Percentiles rank a stretch among this genome's conserved stretches.
phyloP scores from a whole-genome alignment of 2,113 vertebrate genomes.

The Corvus hawaiiensis region DNA sequence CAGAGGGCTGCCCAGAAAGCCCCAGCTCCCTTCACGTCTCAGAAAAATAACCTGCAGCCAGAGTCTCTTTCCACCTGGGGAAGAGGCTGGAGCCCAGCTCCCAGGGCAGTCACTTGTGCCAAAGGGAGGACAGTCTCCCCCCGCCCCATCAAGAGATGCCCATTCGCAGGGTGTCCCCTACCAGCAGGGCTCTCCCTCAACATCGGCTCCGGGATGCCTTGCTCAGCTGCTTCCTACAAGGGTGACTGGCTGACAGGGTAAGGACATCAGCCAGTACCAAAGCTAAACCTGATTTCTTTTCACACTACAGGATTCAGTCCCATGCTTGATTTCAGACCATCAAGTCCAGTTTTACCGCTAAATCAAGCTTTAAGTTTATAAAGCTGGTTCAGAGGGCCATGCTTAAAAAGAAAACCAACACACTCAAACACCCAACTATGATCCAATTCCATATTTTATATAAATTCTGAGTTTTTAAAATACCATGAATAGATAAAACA shows the following conservation, averaged over 20 bases:
- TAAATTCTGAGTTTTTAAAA: neutral
- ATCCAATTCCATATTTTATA: neutral
- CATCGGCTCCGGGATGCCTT: neutral
- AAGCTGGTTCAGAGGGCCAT: neutral
- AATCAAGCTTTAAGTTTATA: neutral
- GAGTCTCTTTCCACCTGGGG: neutral
- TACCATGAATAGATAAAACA: neutral
- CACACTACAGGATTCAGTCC: neutral
- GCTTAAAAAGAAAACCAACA: neutral
- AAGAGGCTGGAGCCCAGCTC: neutral
- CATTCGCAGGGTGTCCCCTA: accelerated
- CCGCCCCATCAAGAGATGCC: neutral
- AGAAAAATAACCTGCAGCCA: neutral
- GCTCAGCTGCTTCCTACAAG: neutral
- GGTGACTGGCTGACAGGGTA: neutral
- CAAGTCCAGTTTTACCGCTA: neutral
- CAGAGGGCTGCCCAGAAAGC: accelerated
- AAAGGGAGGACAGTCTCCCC: neutral
- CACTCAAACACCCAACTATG: neutral
- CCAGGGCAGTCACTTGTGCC: no score
- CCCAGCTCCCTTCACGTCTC: accelerated
- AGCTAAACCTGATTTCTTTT: neutral
- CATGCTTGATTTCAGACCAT: neutral
- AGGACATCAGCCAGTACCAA: neutral
- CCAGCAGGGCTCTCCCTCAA: neutral